Evolutionary conservation across 2,113 vertebrate genomes (phyloP), one percentile per base, ranked within the genome.

Genomic region (Xenopus laevis): DNA sequence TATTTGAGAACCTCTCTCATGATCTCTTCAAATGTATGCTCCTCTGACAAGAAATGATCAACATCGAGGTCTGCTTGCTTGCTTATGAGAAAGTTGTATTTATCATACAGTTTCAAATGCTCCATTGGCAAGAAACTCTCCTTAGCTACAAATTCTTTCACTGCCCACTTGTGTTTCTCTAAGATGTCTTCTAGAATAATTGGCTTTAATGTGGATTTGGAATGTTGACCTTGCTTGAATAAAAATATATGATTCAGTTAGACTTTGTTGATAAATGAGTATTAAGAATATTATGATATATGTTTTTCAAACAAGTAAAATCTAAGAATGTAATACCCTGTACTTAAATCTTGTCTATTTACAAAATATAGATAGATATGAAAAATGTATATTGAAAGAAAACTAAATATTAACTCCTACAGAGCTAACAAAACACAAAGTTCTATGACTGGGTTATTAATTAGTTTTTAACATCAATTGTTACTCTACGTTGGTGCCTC

Each of bases 141-240:
- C 59, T 71, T 83, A 58, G 52, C 45, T 50, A 96, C 83, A 78
- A 92, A 87, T 33, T 82, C 80, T 68, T 40, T 85, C 17, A 96
- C 84, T 65, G 88, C 87, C 67, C 84, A 79, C 72, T 86, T 91
- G 72, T 93, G 89, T 40, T 82, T 82, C 4, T 87, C 44, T 0
- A 96, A 21, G 68, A 95, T 86, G 80, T 94, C 92, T 17, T 87
- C 80, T 17, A 93, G 87, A 72, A 96, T 83, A 21, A 92, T 61
- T 12, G 94, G 95, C 67, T 88, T 93, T 74, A 98, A 78, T 23
- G 74, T 33, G 13, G 80, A 65, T 20, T 81, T 85, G 58, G 77
- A 84, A n/a, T 84, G 82, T 27, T 69, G 78, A 60, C 82, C 81
- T 73, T 87, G 83, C 91, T 93, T 74, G 46, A 45, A 62, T 68